phyloP scores from a whole-genome alignment of 1,140 invertebrate genomes.

The Drosophila albomicans region DNA sequence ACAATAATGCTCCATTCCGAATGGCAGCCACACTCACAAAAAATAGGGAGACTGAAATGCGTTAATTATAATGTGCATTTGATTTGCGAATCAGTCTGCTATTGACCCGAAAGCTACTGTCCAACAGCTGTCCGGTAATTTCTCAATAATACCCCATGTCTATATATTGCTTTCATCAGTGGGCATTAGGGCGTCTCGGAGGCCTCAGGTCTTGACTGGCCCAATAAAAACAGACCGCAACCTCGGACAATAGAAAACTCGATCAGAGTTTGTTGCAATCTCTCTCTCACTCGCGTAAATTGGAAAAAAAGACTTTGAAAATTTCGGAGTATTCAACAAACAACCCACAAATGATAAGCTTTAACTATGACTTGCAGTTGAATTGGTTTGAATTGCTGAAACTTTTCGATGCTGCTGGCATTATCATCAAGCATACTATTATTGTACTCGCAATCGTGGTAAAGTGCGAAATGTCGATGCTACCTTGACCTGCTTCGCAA shows the following conservation, averaged over 20 bases:
- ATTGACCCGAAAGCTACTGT: slow-evolving; percentile 41
- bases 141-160: slow-evolving; percentile 36
- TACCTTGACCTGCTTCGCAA: slow-evolving; percentile 46
- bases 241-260: slow-evolving; percentile 30
- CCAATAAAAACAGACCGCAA: slow-evolving; percentile 50
- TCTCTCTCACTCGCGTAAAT: neutral
- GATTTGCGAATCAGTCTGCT: slow-evolving; percentile 59
- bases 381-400: slow-evolving; percentile 5
- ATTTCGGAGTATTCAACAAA: slow-evolving; percentile 11
- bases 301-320: slow-evolving; percentile 22
- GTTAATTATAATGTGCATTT: slow-evolving; percentile 65
- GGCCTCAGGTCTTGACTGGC: slow-evolving; percentile 22
- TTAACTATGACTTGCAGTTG: slow-evolving; percentile 41
- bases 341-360: slow-evolving; percentile 28
- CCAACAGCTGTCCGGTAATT: slow-evolving; percentile 43
- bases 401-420: slow-evolving; percentile 11
- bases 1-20: slow-evolving; percentile 32
- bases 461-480: slow-evolving; percentile 25
- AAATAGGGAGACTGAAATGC: slow-evolving; percentile 23
- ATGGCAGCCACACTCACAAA: neutral
- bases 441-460: slow-evolving; percentile 7
- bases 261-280: slow-evolving; percentile 43
- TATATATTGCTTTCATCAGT: slow-evolving; percentile 39
- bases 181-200: slow-evolving; percentile 18
- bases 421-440: slow-evolving; percentile 13